Percentiles rank a stretch among this genome's conserved stretches.
phyloP scores from a whole-genome alignment of 2,888 invertebrate species.

The Eristalis intricaria region DNA sequence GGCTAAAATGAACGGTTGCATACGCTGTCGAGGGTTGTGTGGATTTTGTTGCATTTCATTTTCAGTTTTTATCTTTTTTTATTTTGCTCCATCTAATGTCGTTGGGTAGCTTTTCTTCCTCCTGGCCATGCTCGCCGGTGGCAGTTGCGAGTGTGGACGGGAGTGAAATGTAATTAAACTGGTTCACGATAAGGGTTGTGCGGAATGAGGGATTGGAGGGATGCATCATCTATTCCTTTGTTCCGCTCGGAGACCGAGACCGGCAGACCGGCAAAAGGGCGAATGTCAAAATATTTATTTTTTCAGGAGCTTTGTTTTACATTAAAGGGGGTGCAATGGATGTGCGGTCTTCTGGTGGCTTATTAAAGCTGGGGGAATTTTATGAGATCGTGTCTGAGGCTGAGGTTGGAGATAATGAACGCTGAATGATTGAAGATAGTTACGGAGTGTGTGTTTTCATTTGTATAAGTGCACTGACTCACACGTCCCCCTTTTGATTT shows the following conservation, averaged over 20 bases:
- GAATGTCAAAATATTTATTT: constrained; percentile 52
- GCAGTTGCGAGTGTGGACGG: background rate
- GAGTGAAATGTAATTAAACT: constrained; percentile 59
- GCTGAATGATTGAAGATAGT: background rate
- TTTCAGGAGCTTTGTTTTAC: constrained; percentile 21
- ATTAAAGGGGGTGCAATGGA: background rate
- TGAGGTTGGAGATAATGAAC: background rate
- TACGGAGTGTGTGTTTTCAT: too few species aligned
- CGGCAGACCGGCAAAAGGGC: background rate
- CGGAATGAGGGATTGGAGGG: constrained; percentile 11
- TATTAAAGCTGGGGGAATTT: background rate
- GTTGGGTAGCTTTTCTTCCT: constrained; percentile 40
- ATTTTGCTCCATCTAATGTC: constrained; percentile 22
- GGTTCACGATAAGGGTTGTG: constrained; percentile 38
- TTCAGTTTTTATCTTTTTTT: background rate
- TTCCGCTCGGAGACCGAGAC: background rate
- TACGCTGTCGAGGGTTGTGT: constrained; percentile 28
- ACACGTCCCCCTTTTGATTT: too few species aligned
- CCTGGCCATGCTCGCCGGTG: background rate
- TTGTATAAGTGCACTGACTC: too few species aligned
- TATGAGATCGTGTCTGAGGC: background rate
- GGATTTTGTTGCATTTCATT: constrained; percentile 20
- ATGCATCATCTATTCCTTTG: background rate
- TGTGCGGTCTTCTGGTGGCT: background rate
- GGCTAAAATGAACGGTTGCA: constrained; percentile 48